Conservation (phyloP, 2,113 vertebrate genomes). For the Amphiprion ocellaris region DNA sequence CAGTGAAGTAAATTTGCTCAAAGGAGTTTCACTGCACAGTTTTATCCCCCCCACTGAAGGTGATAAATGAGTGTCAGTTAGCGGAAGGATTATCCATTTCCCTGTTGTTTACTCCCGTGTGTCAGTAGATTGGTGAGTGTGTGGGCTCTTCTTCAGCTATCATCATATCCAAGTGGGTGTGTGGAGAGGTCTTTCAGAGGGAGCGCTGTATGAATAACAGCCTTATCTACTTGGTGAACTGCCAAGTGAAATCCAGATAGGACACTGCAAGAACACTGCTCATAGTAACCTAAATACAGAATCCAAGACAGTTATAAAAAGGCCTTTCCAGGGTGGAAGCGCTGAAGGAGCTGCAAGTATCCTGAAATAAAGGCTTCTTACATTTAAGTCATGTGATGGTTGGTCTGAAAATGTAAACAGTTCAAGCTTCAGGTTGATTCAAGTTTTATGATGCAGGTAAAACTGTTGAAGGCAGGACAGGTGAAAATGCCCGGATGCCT, state of each 20-base stretch:
- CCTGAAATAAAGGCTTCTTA: neutral
- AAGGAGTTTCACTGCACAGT: neutral
- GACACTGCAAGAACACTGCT: conserved; percentile 9
- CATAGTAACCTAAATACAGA: conserved; percentile 27
- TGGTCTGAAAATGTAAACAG: neutral
- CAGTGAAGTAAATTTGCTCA: neutral
- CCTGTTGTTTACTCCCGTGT: conserved; percentile 12
- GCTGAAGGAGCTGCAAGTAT: neutral
- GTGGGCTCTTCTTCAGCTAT: neutral
- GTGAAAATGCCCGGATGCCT: too few relatives aligned
- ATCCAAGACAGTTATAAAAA: neutral
- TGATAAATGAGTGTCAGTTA: conserved; percentile 63
- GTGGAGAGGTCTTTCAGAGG: neutral
- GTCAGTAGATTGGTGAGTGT: neutral
- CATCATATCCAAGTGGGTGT: neutral
- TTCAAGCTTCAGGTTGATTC: neutral
- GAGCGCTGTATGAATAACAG: neutral
- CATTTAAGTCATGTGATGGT: neutral
- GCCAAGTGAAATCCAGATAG: conserved; percentile 30
- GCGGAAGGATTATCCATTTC: conserved; percentile 41
- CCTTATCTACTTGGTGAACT: conserved; percentile 45
- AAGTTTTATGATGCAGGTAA: neutral
- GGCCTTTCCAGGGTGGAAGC: neutral
- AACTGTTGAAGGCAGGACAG: too few relatives aligned
- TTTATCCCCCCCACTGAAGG: neutral